Base-by-base conservation (phyloP, 2,113 vertebrate species). In the Calyptomena viridis region DNA sequence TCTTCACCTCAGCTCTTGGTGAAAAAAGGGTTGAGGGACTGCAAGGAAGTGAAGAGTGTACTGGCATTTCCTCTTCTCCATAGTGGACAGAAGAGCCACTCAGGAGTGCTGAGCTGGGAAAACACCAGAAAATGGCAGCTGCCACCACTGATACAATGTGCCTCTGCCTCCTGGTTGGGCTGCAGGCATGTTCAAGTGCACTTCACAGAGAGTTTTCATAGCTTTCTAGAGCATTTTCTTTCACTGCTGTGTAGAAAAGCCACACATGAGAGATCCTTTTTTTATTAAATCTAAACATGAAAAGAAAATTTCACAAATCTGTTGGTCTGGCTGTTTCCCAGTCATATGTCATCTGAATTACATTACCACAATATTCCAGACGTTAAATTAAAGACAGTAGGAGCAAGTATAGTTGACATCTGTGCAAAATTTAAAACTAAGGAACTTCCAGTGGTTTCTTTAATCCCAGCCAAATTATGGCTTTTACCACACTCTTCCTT, bases 361-460 rank as follows among this genome's bases (percentile, higher is more conserved):
- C 83, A 95, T 96, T 96, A 94, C 88, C 86, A 81, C 86, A 92
- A 60, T 96, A 96, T 96, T 96, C 92, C 95, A 96, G 93, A 96
- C 92, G 1, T 79, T 95, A 93, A 96, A 97, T 96, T 97, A 95
- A 96, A 97, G 94, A 90, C 94, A 96, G 96, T 95, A 97, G 86
- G 93, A 96, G 69, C 90, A 94, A 96, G 88, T 82, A 95, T 68
- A 96, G 88, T 90, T 97, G 93, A 97, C 95, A 97, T 97, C 95
- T 96, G 94, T 95, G 93, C 93, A 95, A 90, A 96, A 96, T 97
- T 96, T 96, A 92, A 96, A 96, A 86, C 82, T 93, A 78, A 97
- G 95, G 94, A 96, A 89, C 92, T 96, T 97, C 93, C 95, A 96
- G 96, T 96, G 95, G 96, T 97, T 96, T 96, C 95, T 97, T 96